Base-by-base conservation (phyloP, 1,140 invertebrate species). In the Pantala flavescens region DNA sequence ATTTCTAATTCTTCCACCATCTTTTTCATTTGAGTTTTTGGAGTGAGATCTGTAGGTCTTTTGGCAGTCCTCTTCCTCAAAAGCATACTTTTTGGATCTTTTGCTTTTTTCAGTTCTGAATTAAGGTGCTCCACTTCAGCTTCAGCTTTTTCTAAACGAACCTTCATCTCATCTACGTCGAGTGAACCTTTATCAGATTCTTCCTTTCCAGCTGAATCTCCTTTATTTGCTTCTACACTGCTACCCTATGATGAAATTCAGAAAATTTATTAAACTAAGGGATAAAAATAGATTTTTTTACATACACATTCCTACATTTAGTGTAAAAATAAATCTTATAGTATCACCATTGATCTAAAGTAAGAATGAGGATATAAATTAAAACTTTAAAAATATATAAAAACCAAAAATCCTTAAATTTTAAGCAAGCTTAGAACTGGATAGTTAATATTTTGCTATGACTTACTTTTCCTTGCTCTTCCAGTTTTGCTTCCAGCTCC, bases 1-100 rank as follows among this genome's bases (percentile, higher is more conserved):
- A 85, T 89, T 81, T 93, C 91, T 77, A 93, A 84, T 70, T 93
- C 91, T 73, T 91, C 89, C 0, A 93, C 88, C 87, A 92, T 90
- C 78, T 87, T 91, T 78, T 90, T 91, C 74, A 93, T 81, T 82
- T 92, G 88, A 70, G 88, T 78, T 84, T 90, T 90, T 11, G 90
- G 87, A 72, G 89, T 88, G 73, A 88, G 80, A 76, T 92, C 90
- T 3, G 87, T 89, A 7, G 89, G 82, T 79, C 90, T 90, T 78
- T 90, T 91, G 12, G 88, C 85, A 19, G 85, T 86, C 77, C 88
- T 83, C 74, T 19, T 71, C 63, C 74, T 73, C 74, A 72, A 70
- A 43, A 21, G 74, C 71, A 42, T 24, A 19, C 70, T 74, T 23
- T 76, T 77, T 14, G 14, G 55, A 78, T 82, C 43, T 79, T 78